Evolutionary conservation across 2,113 vertebrate species (phyloP).

Genomic region (Anolis carolinensis): DNA sequence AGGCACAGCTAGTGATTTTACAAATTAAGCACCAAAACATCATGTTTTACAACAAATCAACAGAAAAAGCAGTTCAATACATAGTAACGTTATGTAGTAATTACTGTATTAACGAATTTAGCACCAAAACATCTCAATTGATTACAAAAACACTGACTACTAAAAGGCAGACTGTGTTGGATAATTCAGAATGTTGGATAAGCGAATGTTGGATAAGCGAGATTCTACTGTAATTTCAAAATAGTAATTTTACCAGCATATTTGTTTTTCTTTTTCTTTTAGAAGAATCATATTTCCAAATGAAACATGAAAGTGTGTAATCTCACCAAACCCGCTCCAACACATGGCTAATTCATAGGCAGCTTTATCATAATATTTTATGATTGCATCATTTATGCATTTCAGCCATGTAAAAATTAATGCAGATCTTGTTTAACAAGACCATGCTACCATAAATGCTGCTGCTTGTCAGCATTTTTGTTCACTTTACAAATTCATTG

Average conservation of each 20-base stretch:
- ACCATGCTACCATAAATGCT: background rate
- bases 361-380: background rate
- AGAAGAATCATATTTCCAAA: background rate
- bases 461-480: background rate
- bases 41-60: too few relatives aligned
- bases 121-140: too few relatives aligned
- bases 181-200: too few relatives aligned
- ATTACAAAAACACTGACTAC: too few relatives aligned
- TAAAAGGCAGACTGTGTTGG: too few relatives aligned
- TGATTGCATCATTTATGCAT: background rate
- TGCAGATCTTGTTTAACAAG: background rate
- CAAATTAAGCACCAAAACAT: too few relatives aligned
- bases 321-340: background rate
- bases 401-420: conserved; percentile 20
- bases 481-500: conserved; percentile 9
- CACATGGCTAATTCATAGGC: background rate
- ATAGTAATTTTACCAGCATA: background rate
- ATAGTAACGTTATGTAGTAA: too few relatives aligned
- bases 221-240: background rate
- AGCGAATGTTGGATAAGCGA: too few relatives aligned
- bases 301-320: too few relatives aligned
- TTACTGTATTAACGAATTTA: too few relatives aligned
- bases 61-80: too few relatives aligned
- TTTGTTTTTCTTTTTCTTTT: background rate
- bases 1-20: too few relatives aligned